Percentiles rank a stretch among this genome's conserved stretches.
Conservation (phyloP, 1,140 invertebrate genomes). For the Lysiphlebus fabarum region DNA sequence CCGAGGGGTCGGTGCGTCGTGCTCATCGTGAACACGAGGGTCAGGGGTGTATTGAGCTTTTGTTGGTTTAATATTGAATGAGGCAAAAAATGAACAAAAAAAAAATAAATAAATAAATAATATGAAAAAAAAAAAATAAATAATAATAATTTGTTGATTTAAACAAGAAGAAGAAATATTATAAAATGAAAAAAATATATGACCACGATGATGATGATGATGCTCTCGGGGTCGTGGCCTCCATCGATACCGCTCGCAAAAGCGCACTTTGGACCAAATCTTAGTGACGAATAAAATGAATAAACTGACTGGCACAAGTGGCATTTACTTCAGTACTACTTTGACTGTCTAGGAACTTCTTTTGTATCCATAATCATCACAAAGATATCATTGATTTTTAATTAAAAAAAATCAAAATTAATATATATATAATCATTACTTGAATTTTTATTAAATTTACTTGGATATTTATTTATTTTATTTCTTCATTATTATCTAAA, state of each 20-base stretch:
- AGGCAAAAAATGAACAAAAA: too few relatives aligned
- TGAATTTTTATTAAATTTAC: too few relatives aligned
- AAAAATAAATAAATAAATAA: too few relatives aligned
- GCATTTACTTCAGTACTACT: slow-evolving; percentile 46
- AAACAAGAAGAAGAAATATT: too few relatives aligned
- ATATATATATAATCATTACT: neutral
- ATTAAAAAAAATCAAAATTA: neutral
- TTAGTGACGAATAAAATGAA: slow-evolving; percentile 39
- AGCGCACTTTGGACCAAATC: slow-evolving; percentile 54
- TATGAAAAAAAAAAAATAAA: too few relatives aligned
- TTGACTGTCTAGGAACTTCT: slow-evolving; percentile 23
- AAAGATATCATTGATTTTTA: neutral
- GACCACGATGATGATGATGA: slow-evolving; percentile 11
- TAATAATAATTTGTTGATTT: too few relatives aligned
- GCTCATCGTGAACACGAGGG: neutral
- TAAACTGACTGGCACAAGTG: slow-evolving; percentile 40
- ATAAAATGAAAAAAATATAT: neutral
- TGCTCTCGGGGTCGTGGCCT: slow-evolving; percentile 45
- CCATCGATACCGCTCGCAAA: slow-evolving; percentile 34
- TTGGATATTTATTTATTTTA: too few relatives aligned
- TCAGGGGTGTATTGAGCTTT: slow-evolving; percentile 11
- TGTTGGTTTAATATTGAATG: too few relatives aligned
- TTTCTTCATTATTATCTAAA: too few relatives aligned
- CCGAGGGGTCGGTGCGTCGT: slow-evolving; percentile 10
- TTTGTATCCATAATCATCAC: too few relatives aligned